Base-by-base conservation (phyloP, 2,113 vertebrate species). In the Rhinolophus ferrumequinum region DNA sequence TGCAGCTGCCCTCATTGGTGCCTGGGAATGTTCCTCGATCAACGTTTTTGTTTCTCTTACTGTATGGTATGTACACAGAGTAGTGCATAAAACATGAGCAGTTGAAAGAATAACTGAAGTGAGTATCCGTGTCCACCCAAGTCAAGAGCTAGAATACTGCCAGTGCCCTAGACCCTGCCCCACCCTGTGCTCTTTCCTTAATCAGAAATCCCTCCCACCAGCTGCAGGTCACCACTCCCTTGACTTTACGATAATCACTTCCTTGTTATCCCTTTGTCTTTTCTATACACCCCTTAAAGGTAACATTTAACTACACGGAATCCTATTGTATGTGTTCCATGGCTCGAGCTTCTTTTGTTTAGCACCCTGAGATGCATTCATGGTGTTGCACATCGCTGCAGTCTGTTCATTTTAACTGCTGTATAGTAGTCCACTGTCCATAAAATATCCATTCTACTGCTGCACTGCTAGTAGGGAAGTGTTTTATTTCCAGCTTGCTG, bases 381-480 rank as follows among this genome's bases (percentile, higher is more conserved):
- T 6, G 5, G n/a, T 41, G 4, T 24, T 50, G 56, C 3, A 1
- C 1, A 8, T 50, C 19, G 41, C 54, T 52, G 3, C 15, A 0
- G 3, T 8, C 4, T 1, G 16, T 10, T 50, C 3, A 0, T 75
- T 47, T 28, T 72, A 81, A 13, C 16, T 18, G 26, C 70, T 26
- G 18, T 60, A 0, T 52, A 60, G 24, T 75, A 41, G 54, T 93
- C 62, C n/a, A 0, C 52, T 70, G 47, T 22, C 41, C 15, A 4
- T 73, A 22, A 58, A 26, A 6, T n/a, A 9, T 3, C 67, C 13
- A 0, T 56, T n/a, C 41, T n/a, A 3, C n/a, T 5, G 10, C 58
- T 47, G 19, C 24, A 11, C 33, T 26, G 18, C 60, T 60, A 0
- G 6, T 10, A 13, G 33, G 33, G 35, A 28, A 52, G 24, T 62